Base-by-base conservation (phyloP, 2,797 vertebrate species). In the Halcyon smyrnensis region DNA sequence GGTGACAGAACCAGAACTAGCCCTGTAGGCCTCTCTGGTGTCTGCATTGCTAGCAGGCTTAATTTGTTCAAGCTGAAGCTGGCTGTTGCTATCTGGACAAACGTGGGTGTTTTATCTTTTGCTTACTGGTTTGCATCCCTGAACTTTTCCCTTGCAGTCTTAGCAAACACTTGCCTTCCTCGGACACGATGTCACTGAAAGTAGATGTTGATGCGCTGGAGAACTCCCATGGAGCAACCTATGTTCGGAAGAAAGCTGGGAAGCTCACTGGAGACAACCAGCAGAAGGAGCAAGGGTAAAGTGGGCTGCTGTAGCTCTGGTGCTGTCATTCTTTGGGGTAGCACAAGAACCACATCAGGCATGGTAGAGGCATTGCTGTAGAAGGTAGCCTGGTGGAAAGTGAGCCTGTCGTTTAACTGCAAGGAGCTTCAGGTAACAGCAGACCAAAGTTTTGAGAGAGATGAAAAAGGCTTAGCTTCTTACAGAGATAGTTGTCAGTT, bases 151-250 rank as follows among this genome's bases (percentile, higher is more conserved):
- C 30, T 81, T 37, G 41, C 97, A 99, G 99, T 96, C 98, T 99
- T 92, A 99, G 99, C 97, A 99, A 99, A 94, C 99, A 99, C 95
- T 98, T 99, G 28, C 99, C 99, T 5, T 99, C 99, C 1, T 98
- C 99, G 0, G 99, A 99, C 78, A 98, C 98, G 32, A 98, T 99
- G 99, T 99, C 99, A 57, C 98, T 99, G 71, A 99, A 99, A 54
- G 99, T 99, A 74, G 99, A 99, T 50, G 99, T 99, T 23, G 99
- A 99, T 63, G 99, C 99, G 25, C 98, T 99, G 96, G 99, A 99
- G 98, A 99, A 99, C 97, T 99, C 99, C 17, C 99, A 99, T 53
- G 99, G 99, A 84, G 99, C 99, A 75, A 99, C 99, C 0, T 99
- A 99, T 6, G 94, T 99, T 97, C 98, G 99, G 96, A 99, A 99